Evolutionary conservation across 2,797 vertebrate species (phyloP), one percentile per base, ranked within the genome.

Genomic region (Carapus acus): DNA sequence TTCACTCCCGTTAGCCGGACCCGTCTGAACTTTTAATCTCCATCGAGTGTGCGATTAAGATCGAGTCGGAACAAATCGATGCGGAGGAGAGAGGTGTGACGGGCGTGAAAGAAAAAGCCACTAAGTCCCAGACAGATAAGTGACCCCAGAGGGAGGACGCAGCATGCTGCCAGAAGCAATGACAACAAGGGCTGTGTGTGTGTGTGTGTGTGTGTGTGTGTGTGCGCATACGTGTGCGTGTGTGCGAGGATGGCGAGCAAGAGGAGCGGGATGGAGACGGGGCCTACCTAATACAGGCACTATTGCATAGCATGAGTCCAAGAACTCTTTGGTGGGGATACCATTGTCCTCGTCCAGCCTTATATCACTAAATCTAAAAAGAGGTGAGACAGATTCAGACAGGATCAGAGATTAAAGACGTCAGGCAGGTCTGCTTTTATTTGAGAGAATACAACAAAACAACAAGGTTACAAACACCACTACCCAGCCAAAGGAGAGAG

Each of bases 221-320:
- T 27, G 24, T 27, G 9, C 5, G 9, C 24, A 27, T 27, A 9
- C 4, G 24, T 27, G 24, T 5, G 24, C n/a, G n/a, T n/a, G n/a
- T n/a, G 24, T 27, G 24, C 4, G 24, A n/a, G 24, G 24, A 9
- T 27, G 15, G 52, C 29, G 48, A 67, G n/a, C 49, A 41, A 59
- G 43, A 67, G 29, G 38, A 66, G 47, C 8, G 65, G 42, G 39
- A 41, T 2, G 14, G 47, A 43, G 46, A 73, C 22, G 71, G 41
- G 49, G 65, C 91, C 88, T 95, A 99, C 96, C 96, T 86, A 99
- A 87, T 75, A 99, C 91, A 14, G 96, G 96, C 69, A 98, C 94
- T 84, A 99, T 94, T 82, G 95, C 94, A 71, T 96, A 97, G 89
- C 96, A 99, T 2, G 96, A 97, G 40, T 94, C 92, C 89, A 99